Evolutionary conservation across 2,113 vertebrate genomes (phyloP), one percentile per base, ranked within the genome.

Genomic region (Gracilinanus agilis): DNA sequence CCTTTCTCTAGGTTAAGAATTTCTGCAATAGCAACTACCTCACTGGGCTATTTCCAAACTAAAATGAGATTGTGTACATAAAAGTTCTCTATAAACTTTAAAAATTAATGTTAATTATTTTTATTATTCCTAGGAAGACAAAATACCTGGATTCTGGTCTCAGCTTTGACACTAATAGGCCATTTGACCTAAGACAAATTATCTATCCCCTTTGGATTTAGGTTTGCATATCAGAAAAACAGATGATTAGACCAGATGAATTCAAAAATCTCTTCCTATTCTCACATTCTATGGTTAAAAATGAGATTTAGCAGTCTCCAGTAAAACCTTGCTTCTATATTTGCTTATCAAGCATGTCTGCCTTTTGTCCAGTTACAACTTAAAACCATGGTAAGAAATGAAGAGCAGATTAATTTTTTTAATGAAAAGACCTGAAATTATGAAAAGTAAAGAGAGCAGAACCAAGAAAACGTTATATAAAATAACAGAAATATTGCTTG

Each of bases 121-220:
- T 9, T 29, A 61, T 61, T 34, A 34, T 34, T 93, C 91, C 89
- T 67, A 19, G 40, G 44, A 16, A 89, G 88, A 90, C 12, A 34
- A 53, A 24, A 88, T 67, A 88, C 23, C 25, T 49, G 24, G 11
- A 61, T 93, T 95, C 54, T 93, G 44, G 92, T 67, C 44, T 93
- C 93, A 54, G 40, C 27, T 12, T 53, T 34, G 88, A 9, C 0
- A 3, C 24, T 90, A 44, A 29, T 27, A 27, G 25, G 67, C 25
- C 40, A 1, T 88, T 55, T 91, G 54, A 54, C 24, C 13, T 27
- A 3, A 27, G 12, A 40, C 89, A 53, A 1, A 40, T 90, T 6
- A 44, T 5, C 25, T 29, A 44, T 40, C 16, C 58, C 53, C 34
- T 90, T 53, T 25, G 34, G n/a, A 53, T 11, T 19, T 58, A 34